A percentile compares a stretch with the other conserved stretches of the same genome.
Evolutionary conservation across 2,797 vertebrate species (phyloP).

Genomic region (Sebastes oblongus): DNA sequence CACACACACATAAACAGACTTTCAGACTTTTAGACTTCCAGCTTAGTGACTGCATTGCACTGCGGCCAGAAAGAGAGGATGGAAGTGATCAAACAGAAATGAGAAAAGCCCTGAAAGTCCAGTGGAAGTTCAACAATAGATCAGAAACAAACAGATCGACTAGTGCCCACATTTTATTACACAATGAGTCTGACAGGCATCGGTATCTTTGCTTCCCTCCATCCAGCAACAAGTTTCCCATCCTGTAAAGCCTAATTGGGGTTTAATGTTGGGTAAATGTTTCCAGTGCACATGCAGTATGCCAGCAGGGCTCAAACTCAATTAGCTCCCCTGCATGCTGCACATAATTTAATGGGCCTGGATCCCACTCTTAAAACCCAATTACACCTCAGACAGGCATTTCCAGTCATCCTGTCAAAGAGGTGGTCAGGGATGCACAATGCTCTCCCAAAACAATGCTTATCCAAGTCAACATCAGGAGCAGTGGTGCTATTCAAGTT

Average conservation of each 20-base stretch:
- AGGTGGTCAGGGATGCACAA: constrained; percentile 42
- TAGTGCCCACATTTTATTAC: neutral
- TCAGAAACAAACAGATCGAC: neutral
- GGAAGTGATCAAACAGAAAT: neutral
- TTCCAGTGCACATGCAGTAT: constrained; percentile 73
- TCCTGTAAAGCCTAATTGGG: constrained; percentile 72
- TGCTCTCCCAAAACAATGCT: constrained; percentile 22
- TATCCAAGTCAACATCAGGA: constrained; percentile 21
- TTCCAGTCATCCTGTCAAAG: constrained; percentile 68
- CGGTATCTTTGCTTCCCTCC: constrained; percentile 33
- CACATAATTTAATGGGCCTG: constrained; percentile 77
- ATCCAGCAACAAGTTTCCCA: constrained; percentile 65
- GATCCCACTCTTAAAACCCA: constrained; percentile 76
- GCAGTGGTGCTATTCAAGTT: neutral
- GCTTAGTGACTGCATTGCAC: constrained; percentile 34
- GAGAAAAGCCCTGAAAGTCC: neutral
- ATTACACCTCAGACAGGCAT: constrained; percentile 75
- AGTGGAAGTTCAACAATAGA: constrained; percentile 7
- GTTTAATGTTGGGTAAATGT: constrained; percentile 80
- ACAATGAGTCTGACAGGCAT: constrained; percentile 12
- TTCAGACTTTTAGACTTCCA: constrained; percentile 35
- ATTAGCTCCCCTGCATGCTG: constrained; percentile 75
- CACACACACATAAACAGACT: constrained; percentile 22
- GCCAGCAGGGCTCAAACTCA: constrained; percentile 77
- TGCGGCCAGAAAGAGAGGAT: constrained; percentile 2